Base-by-base conservation (phyloP, 2,797 vertebrate species). In the Ispidina picta region DNA sequence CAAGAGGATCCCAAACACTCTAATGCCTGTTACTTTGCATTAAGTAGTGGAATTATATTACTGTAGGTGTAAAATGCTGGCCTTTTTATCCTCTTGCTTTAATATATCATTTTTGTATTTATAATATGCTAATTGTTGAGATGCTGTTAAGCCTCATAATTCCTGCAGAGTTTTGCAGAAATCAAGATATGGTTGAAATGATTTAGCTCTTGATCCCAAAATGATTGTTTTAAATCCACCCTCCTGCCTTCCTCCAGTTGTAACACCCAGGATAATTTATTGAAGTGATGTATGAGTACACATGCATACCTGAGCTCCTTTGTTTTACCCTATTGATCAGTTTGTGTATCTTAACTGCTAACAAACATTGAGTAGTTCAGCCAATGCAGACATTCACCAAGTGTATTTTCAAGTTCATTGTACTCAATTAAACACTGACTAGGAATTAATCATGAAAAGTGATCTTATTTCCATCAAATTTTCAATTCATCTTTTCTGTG, bases 31-130 rank as follows among this genome's bases (percentile, higher is more conserved):
- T 98, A 98, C 98, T 98, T 98, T 98, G 98, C 98, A 98, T 98
- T 98, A 98, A 98, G 98, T 98, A 98, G 97, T 97, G 97, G 98
- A 98, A 98, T 98, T 98, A 98, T 98, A 98, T 98, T 98, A 98
- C 97, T 96, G 97, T 97, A 98, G 97, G 97, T 98, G 98, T 98
- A 98, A 97, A 97, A 97, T 62, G 96, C 96, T 97, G 97, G 96
- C 96, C 97, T 97, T 97, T 96, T 92, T 94, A 96, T 96, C 95
- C 96, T 97, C 96, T 96, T 9, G 3, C 95, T 97, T 98, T 98
- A 97, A 97, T 98, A 96, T 97, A 97, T 97, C 95, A 96, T 97
- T 98, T 98, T 97, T 97, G 97, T 98, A 98, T 98, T 98, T 98
- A 97, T 98, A 98, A 98, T 98, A 98, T 98, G 98, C 97, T 98